Conservation (phyloP, 2,888 invertebrate genomes). For the Pollenia angustigena region DNA sequence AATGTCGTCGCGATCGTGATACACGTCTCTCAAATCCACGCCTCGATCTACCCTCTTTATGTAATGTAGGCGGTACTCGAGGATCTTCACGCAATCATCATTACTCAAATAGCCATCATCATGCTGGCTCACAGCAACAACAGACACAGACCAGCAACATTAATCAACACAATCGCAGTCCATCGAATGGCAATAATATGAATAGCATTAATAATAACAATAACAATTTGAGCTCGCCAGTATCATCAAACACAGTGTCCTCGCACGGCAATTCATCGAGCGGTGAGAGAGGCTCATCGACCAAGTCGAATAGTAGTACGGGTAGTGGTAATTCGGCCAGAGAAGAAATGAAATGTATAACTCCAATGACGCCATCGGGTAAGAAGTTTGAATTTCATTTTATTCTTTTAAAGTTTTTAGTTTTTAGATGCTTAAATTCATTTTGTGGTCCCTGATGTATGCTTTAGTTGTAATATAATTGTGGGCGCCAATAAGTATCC, state of each 20-base stretch:
- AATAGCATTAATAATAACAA: slow-evolving; percentile 73
- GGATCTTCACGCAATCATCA: slow-evolving; percentile 79
- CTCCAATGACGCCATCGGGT: slow-evolving; percentile 84
- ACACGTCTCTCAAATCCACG: slow-evolving; percentile 80
- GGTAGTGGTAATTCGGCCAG: slow-evolving; percentile 82
- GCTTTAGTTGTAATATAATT: neutral
- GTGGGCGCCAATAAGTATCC: slow-evolving; percentile 21
- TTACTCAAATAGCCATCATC: slow-evolving; percentile 78
- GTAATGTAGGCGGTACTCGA: slow-evolving; percentile 77
- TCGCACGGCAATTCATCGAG: slow-evolving; percentile 80
- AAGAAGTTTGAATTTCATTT: slow-evolving; percentile 41
- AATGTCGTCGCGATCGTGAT: slow-evolving; percentile 84
- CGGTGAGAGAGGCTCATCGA: slow-evolving; percentile 81
- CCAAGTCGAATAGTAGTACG: slow-evolving; percentile 83
- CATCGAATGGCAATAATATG: slow-evolving; percentile 70
- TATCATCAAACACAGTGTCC: slow-evolving; percentile 82
- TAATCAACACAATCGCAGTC: slow-evolving; percentile 67
- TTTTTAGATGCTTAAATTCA: neutral
- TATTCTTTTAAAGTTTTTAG: neutral
- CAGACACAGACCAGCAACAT: slow-evolving; percentile 46
- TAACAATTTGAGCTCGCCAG: slow-evolving; percentile 81
- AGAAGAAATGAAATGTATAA: slow-evolving; percentile 81
- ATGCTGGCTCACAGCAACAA: slow-evolving; percentile 70
- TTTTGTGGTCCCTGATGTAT: neutral
- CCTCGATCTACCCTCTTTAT: slow-evolving; percentile 82